These are phyloP conservation scores for Neoscelio sp. DNA, from an alignment of 2,888 invertebrate species.

Conservation along the genomic window DNA sequence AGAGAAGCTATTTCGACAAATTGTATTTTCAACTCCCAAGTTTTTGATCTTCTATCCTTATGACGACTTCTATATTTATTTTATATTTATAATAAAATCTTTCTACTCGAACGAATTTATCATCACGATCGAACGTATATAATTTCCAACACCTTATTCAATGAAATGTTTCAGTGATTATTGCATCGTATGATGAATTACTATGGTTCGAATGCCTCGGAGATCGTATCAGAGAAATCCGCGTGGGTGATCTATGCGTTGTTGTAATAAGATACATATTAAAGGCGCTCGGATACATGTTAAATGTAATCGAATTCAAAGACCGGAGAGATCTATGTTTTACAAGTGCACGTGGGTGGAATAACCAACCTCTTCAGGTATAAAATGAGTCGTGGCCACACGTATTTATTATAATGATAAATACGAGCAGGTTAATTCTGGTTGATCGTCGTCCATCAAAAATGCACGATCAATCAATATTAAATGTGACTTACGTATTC, in stretches of 20 bases:
- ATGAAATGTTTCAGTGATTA: slow-evolving; percentile 52
- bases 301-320: slow-evolving; percentile 72
- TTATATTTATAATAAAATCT: no score
- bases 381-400: no score
- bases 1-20: no score
- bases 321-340: slow-evolving; percentile 57
- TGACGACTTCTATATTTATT: no score
- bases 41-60: no score
- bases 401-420: no score
- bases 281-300: slow-evolving; percentile 67
- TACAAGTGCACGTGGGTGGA: slow-evolving; percentile 70
- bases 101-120: no score
- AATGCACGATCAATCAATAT: no score
- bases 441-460: no score
- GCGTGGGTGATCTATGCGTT: slow-evolving; percentile 70
- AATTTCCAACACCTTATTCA: slow-evolving; percentile 31
- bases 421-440: no score
- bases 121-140: slow-evolving; percentile 5
- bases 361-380: slow-evolving; percentile 20
- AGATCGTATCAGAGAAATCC: slow-evolving; percentile 66
- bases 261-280: slow-evolving; percentile 69
- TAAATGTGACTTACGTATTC: slow-evolving; percentile 91
- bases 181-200: slow-evolving; percentile 70
- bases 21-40: not conserved
- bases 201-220: slow-evolving; percentile 54